These are phyloP conservation scores for Bubalus kerabau DNA, from an alignment of 2,113 vertebrate genomes.

Conservation along the genomic window DNA sequence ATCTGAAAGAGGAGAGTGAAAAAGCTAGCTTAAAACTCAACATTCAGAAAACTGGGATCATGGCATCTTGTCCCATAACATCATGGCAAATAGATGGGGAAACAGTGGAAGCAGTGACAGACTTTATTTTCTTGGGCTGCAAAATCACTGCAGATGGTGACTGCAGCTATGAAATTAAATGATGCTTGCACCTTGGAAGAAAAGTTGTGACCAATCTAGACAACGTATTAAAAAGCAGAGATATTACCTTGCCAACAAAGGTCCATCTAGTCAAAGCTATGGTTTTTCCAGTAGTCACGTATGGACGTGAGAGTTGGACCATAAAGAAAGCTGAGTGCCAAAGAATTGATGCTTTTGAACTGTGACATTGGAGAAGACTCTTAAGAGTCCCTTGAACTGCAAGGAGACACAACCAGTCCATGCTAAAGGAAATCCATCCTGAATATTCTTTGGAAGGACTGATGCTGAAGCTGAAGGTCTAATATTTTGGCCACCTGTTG, in stretches of 20 bases:
- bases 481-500: not conserved
- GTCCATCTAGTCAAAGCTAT: not conserved
- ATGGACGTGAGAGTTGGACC: not conserved
- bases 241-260: not conserved
- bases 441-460: rapidly evolving
- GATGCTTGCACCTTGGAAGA: not conserved
- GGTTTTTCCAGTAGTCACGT: not conserved
- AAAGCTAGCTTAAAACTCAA: not conserved
- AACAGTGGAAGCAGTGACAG: not conserved
- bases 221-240: not conserved
- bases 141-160: not conserved
- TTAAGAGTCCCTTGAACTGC: not conserved
- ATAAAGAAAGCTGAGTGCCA: rapidly evolving
- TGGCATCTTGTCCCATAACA: not conserved
- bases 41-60: not conserved
- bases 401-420: not conserved
- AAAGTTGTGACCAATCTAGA: not conserved
- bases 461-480: not conserved
- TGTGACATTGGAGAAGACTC: not conserved
- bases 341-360: not conserved
- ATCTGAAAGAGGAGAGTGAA: not conserved
- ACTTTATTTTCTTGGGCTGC: not conserved
- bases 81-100: not conserved
- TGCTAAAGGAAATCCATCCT: not conserved
- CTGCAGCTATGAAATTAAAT: not conserved